A percentile compares a stretch with the other conserved stretches of the same genome.
Evolutionary conservation across 2,113 vertebrate species (phyloP).

Genomic region (Nerophis ophidion): DNA sequence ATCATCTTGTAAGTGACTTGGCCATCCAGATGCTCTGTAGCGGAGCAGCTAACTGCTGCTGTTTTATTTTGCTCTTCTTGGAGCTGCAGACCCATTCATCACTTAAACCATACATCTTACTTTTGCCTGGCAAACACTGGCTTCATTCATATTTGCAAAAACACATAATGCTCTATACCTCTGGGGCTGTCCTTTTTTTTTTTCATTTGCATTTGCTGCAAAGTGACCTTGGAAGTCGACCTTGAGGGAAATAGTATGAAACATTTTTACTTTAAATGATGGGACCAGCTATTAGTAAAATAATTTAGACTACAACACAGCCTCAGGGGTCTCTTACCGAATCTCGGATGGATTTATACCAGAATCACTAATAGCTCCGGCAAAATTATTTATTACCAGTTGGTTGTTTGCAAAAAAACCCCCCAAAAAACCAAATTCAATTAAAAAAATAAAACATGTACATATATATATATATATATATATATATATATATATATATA

Average conservation of each 20-base stretch:
- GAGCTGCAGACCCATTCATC: slow-evolving; percentile 47
- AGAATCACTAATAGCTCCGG: background rate
- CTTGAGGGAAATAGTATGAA: background rate
- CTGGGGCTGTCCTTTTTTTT: background rate
- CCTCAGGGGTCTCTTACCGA: background rate
- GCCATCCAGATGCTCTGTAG: slow-evolving; percentile 6
- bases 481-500: no score
- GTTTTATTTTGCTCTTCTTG: slow-evolving; percentile 36
- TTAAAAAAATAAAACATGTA: no score
- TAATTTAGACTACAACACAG: no score
- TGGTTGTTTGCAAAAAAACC: background rate
- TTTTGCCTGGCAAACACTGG: slow-evolving; percentile 31
- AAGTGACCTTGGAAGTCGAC: slow-evolving; percentile 32
- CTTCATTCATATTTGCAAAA: slow-evolving; percentile 37
- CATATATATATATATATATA: no score
- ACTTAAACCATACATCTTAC: slow-evolving; percentile 37
- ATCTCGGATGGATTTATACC: background rate
- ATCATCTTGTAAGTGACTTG: slow-evolving; percentile 10
- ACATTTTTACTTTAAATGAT: background rate
- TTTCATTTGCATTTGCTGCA: slow-evolving; percentile 19
- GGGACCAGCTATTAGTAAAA: background rate
- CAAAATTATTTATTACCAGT: background rate
- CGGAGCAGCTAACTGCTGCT: slow-evolving; percentile 29
- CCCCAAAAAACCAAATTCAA: no score
- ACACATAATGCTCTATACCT: slow-evolving; percentile 37